These are phyloP conservation scores for Mastigias papua DNA, from an alignment of 30 jellyfish, hydroid and myxozoan genomes.

Conservation along the genomic window DNA sequence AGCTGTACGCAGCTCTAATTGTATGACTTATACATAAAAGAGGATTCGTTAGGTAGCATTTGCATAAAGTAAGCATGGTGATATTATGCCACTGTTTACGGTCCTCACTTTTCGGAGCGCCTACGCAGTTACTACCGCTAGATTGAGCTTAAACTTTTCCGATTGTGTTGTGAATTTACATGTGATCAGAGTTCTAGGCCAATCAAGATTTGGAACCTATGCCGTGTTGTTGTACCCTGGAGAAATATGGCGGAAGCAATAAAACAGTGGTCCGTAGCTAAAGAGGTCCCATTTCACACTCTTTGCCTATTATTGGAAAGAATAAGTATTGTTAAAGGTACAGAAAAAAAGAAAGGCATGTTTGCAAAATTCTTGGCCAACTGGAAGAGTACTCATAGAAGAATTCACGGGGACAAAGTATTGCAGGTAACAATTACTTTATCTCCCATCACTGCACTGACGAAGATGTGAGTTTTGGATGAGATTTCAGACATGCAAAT, in stretches of 20 bases:
- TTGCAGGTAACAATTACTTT: conserved; percentile 38
- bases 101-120: no score
- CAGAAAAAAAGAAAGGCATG: conserved; percentile 82
- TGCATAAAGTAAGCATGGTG: no score
- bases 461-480: background rate
- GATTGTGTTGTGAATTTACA: no score
- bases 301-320: conserved; percentile 84
- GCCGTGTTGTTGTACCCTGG: no score
- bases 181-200: no score
- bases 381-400: conserved; percentile 81
- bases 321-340: conserved; percentile 69
- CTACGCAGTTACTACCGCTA: no score
- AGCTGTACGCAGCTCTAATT: no score
- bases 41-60: no score
- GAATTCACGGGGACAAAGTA: conserved; percentile 70
- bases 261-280: conserved; percentile 30
- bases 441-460: background rate
- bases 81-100: no score
- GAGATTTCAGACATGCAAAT: background rate
- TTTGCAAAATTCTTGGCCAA: conserved; percentile 74
- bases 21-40: no score
- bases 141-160: no score
- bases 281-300: conserved; percentile 84
- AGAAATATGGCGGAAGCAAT: conserved; percentile 57
- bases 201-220: no score